Conservation (phyloP, 2,797 vertebrate genomes). For the Cryptoprocta ferox region DNA sequence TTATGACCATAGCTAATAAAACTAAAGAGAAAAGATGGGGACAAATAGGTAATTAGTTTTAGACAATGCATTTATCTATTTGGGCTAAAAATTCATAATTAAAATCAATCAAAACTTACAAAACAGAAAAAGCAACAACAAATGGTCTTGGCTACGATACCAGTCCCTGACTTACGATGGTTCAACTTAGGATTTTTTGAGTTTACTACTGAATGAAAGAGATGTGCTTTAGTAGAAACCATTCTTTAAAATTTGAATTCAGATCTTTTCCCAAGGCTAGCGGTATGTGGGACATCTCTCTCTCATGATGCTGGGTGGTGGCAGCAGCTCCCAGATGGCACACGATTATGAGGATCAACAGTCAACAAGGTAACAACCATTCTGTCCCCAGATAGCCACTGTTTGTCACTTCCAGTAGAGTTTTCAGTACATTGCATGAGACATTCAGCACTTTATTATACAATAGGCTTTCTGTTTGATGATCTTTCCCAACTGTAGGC, state of each 20-base stretch:
- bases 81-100: neutral
- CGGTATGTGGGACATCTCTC: neutral
- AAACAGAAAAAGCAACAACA: neutral
- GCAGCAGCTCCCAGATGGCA: neutral
- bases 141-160: neutral
- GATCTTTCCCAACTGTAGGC: neutral
- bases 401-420: neutral
- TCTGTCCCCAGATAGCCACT: neutral
- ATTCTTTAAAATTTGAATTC: neutral
- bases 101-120: neutral
- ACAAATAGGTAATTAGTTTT: neutral
- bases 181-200: neutral
- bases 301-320: neutral
- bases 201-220: neutral
- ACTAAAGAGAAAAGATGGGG: neutral
- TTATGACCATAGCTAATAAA: neutral
- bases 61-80: neutral
- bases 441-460: neutral
- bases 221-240: neutral
- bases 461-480: neutral
- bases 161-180: neutral
- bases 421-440: neutral
- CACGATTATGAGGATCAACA: neutral
- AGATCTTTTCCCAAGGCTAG: neutral
- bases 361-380: neutral